Conservation (phyloP, 2,888 invertebrate genomes). For the Parnassius mnemosyne region DNA sequence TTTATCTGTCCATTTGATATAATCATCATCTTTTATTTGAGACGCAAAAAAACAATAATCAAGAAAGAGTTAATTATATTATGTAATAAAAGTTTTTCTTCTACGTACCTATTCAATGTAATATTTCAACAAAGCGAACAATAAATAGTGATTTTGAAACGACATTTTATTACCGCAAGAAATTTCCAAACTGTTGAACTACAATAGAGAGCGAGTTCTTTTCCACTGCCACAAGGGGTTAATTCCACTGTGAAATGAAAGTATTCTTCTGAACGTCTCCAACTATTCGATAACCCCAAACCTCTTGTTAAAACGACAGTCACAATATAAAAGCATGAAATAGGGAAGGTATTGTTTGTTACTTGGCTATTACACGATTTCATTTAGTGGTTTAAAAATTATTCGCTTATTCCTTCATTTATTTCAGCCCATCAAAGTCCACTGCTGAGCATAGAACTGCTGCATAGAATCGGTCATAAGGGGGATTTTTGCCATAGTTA, state of each 20-base stretch:
- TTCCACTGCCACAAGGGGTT: conserved; percentile 26
- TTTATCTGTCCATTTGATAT: too few species aligned
- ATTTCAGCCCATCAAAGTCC: too few species aligned
- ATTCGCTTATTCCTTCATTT: too few species aligned
- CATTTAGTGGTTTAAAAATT: too few species aligned
- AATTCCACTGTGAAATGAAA: conserved; percentile 34
- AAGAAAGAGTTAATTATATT: too few species aligned
- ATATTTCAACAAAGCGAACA: not conserved
- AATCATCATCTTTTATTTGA: too few species aligned
- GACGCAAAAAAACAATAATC: too few species aligned
- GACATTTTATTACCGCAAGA: not conserved
- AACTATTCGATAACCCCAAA: conserved; percentile 28
- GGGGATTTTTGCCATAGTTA: too few species aligned
- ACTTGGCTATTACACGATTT: not conserved
- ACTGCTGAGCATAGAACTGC: too few species aligned
- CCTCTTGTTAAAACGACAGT: conserved; percentile 17
- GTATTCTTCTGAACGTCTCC: conserved; percentile 37
- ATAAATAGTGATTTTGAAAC: not conserved
- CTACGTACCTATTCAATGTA: not conserved
- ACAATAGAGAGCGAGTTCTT: conserved; percentile 9
- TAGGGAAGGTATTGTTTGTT: conserved; percentile 1
- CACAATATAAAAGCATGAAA: conserved; percentile 7
- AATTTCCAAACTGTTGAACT: not conserved
- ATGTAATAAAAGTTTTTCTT: too few species aligned
- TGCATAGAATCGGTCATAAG: too few species aligned